Evolutionary conservation across 2,113 vertebrate genomes (phyloP).

Genomic region (Bettongia penicillata): DNA sequence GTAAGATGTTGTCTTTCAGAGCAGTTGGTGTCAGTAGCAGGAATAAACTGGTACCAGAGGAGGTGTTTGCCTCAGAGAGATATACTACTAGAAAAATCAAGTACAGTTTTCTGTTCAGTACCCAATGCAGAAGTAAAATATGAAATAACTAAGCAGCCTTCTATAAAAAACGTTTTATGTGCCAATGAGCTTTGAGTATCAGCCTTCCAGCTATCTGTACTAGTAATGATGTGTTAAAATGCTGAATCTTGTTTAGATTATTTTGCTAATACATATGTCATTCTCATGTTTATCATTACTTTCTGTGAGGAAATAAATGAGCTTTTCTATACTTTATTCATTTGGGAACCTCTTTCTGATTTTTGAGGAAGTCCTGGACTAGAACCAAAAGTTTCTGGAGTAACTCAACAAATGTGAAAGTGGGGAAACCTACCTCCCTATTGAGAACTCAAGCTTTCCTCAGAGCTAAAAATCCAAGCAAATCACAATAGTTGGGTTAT

Average conservation of each 20-base stretch:
- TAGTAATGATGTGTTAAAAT: background rate
- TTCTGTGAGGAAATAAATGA: background rate
- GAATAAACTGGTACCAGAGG: background rate
- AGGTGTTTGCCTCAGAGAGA: background rate
- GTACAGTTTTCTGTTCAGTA: background rate
- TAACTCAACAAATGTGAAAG: background rate
- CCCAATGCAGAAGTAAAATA: background rate
- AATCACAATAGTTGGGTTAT: background rate
- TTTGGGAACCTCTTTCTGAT: background rate
- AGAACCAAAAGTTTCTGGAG: background rate
- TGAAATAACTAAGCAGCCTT: background rate
- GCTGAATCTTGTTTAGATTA: background rate
- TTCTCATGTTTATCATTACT: background rate
- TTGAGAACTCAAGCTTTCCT: background rate
- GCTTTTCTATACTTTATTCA: background rate
- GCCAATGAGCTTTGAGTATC: background rate
- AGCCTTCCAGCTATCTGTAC: background rate
- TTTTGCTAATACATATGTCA: background rate
- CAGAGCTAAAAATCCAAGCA: background rate
- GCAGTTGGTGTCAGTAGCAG: background rate
- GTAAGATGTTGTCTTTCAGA: background rate
- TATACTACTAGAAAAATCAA: background rate
- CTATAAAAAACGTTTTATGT: background rate
- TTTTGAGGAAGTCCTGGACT: background rate
- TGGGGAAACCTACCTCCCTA: background rate